Percentiles rank a stretch among this genome's conserved stretches.
Evolutionary conservation across 2,888 invertebrate genomes (phyloP).

Genomic region (Chouioia cunea): DNA sequence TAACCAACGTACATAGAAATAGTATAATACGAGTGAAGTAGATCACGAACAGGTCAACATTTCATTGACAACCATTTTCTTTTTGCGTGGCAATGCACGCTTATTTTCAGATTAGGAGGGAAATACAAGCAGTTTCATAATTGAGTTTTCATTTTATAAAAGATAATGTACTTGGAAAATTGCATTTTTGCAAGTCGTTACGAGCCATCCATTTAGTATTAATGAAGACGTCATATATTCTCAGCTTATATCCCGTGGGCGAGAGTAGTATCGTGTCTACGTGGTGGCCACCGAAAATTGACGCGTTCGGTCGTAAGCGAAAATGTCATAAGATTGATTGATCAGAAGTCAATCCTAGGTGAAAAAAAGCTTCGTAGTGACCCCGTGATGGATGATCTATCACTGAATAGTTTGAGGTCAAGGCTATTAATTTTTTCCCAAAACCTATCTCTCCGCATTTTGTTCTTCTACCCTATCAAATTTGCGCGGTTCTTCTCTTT

Average conservation of each 20-base stretch:
- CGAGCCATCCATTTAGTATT: too few relatives aligned
- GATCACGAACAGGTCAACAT: too few relatives aligned
- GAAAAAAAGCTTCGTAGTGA: constrained; percentile 5
- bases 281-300: neutral
- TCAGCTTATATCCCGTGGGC: neutral
- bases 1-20: too few relatives aligned
- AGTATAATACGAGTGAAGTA: too few relatives aligned
- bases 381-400: constrained; percentile 30
- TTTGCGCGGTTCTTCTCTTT: neutral
- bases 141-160: too few relatives aligned
- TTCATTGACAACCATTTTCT: too few relatives aligned
- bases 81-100: too few relatives aligned
- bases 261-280: neutral
- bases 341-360: constrained; percentile 41
- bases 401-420: constrained; percentile 13
- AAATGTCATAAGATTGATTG: constrained; percentile 39
- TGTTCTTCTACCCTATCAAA: neutral
- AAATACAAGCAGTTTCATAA: too few relatives aligned
- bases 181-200: too few relatives aligned
- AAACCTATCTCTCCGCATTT: neutral
- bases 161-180: too few relatives aligned
- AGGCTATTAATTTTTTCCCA: constrained; percentile 35
- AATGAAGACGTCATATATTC: too few relatives aligned
- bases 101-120: too few relatives aligned
- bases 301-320: constrained; percentile 6